These are phyloP conservation scores for Periparus ater DNA, from an alignment of 2,797 vertebrate species.

Conservation along the genomic window DNA sequence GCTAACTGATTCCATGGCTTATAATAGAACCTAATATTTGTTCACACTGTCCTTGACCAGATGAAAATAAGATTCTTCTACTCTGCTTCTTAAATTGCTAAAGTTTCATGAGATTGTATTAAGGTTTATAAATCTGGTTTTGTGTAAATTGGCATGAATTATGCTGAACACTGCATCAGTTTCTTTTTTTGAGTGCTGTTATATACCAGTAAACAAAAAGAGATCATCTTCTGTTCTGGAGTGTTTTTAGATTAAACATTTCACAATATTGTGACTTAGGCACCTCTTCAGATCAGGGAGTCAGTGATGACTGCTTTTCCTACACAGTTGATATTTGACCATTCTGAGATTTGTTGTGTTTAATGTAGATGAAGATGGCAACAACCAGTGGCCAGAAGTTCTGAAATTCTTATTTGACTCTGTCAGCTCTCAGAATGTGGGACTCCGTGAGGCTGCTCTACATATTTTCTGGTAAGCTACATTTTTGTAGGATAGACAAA, in stretches of 20 bases:
- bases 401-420: slow-evolving; percentile 98
- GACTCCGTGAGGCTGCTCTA: slow-evolving; percentile 91
- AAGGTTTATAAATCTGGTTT: not conserved
- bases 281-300: not conserved
- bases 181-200: not conserved
- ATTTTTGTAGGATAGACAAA: not conserved
- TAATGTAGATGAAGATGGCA: slow-evolving; percentile 91
- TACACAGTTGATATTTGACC: not conserved
- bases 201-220: not conserved
- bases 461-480: slow-evolving; percentile 94
- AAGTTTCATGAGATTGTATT: not conserved
- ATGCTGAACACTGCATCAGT: not conserved
- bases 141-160: not conserved
- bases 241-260: not conserved
- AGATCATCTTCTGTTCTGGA: not conserved
- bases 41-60: not conserved
- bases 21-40: not conserved
- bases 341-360: not conserved
- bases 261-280: not conserved
- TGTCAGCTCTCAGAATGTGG: slow-evolving; percentile 91
- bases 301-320: not conserved
- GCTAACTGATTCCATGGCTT: not conserved
- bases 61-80: not conserved
- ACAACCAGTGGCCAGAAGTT: slow-evolving; percentile 97
- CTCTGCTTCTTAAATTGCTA: not conserved